Evolutionary conservation across 2,888 invertebrate genomes (phyloP), one percentile per base, ranked within the genome.

Genomic region (Cephonodes hylas): DNA sequence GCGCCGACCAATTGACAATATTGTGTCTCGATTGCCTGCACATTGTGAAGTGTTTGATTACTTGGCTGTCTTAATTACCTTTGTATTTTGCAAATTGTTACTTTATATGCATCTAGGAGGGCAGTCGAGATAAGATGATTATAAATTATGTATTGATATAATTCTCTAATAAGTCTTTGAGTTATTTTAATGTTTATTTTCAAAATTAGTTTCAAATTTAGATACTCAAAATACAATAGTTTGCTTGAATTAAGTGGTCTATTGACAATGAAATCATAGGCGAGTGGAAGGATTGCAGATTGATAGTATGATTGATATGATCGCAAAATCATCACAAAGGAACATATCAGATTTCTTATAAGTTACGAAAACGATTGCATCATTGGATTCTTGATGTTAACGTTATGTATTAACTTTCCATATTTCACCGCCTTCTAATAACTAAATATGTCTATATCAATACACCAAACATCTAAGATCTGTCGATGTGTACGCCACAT

Each of bases 1-100:
- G 70, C 53, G 62, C 60, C 58, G 61, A 60, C 60, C 34, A 38
- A 61, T 60, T 42, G 58, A 65, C 67, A 67, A 67, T 70, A 71
- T 65, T 42, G 42, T 22, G 44, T 34, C 46, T 65, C 59, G 65
- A 66, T 70, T 64, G 25, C 20, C 20, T 20, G 38, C 7, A n/a
- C 18, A 27, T 42, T 38, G 42, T 25, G 10, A 53, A 60, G 13
- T 7, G 42, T 20, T 53, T 53, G 15, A 8, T 15, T 0, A 27
- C 8, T 48, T 8, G 3, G 3, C 1, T 27, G 27, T 46, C 15
- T 7, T 27, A 7, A 8, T 48, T n/a, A n/a, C n/a, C n/a, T 18
- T 18, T 25, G 10, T 38, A 38, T 38, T 48, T 53, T 53, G 48
- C 18, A 8, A 15, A 27, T 27, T 53, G 13, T 38, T 38, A 13